A percentile compares a stretch with the other conserved stretches of the same genome.
Conservation (phyloP, 2,113 vertebrate genomes). For the Platycercus adscitus region DNA sequence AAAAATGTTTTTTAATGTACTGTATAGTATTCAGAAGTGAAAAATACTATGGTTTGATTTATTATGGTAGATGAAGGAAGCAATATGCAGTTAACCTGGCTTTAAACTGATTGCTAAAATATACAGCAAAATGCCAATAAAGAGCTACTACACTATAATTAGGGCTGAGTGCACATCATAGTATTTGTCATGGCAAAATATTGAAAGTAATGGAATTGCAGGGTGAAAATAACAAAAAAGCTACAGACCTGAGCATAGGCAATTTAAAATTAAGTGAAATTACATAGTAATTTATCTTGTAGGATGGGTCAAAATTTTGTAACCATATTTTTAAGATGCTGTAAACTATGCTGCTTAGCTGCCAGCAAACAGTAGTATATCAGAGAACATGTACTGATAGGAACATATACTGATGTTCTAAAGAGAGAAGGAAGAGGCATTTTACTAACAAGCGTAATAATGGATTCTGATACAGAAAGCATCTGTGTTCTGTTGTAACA, state of each 20-base stretch:
- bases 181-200: slow-evolving; percentile 47
- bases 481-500: neutral
- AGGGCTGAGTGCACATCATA: neutral
- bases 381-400: neutral
- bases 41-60: slow-evolving; percentile 12
- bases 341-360: neutral
- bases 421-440: neutral
- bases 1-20: neutral
- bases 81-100: neutral
- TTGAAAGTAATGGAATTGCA: slow-evolving; percentile 15
- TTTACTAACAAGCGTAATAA: neutral
- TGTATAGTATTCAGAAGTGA: neutral
- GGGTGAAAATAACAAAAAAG: slow-evolving; percentile 21
- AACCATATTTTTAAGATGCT: neutral
- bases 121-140: neutral
- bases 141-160: slow-evolving; percentile 10
- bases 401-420: no score
- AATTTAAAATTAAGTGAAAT: slow-evolving; percentile 40
- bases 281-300: neutral
- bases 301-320: neutral
- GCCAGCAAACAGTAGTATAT: neutral
- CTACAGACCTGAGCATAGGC: neutral
- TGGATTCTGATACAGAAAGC: neutral
- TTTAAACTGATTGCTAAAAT: slow-evolving; percentile 50
- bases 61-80: neutral